phyloP scores from a whole-genome alignment of 2,888 invertebrate genomes.

The Idaea biselata region DNA sequence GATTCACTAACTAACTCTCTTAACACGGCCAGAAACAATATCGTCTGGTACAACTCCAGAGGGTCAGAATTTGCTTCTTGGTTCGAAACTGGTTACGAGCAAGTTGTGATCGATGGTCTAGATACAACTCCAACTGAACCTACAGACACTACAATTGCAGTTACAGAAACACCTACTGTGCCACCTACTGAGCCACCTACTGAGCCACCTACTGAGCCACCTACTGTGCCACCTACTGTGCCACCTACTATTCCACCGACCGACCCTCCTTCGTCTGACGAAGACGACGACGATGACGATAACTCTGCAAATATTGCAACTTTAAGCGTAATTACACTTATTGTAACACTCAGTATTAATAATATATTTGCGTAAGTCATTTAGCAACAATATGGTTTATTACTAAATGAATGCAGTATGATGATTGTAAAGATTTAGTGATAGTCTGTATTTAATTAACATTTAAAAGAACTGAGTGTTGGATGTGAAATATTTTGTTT shows the following conservation, averaged over 20 bases:
- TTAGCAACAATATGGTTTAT: not conserved
- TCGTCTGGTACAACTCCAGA: conserved; percentile 50
- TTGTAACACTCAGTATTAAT: conserved; percentile 45
- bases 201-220: not conserved
- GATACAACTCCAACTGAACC: conserved; percentile 20
- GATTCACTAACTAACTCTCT: conserved; percentile 44
- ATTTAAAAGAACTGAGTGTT: too few relatives aligned
- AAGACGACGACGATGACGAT: conserved; percentile 6
- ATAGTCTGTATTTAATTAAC: too few relatives aligned
- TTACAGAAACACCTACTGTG: not conserved
- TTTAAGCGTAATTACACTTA: conserved; percentile 50
- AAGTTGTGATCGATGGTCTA: conserved; percentile 35
- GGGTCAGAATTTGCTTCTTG: conserved; percentile 47
- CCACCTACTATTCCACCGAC: conserved; percentile 5
- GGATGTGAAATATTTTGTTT: too few relatives aligned
- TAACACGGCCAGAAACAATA: conserved; percentile 42
- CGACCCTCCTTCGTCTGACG: not conserved
- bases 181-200: conserved; percentile 1
- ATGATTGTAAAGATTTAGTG: not conserved
- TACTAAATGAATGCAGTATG: not conserved
- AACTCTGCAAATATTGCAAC: conserved; percentile 51
- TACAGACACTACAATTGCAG: not conserved
- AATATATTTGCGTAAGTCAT: conserved; percentile 32
- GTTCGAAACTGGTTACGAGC: conserved; percentile 59
- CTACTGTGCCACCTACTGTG: not conserved